These are phyloP conservation scores for Poeciliopsis paucimaculata DNA, from an alignment of 2,797 vertebrate genomes.

Conservation along the genomic window DNA sequence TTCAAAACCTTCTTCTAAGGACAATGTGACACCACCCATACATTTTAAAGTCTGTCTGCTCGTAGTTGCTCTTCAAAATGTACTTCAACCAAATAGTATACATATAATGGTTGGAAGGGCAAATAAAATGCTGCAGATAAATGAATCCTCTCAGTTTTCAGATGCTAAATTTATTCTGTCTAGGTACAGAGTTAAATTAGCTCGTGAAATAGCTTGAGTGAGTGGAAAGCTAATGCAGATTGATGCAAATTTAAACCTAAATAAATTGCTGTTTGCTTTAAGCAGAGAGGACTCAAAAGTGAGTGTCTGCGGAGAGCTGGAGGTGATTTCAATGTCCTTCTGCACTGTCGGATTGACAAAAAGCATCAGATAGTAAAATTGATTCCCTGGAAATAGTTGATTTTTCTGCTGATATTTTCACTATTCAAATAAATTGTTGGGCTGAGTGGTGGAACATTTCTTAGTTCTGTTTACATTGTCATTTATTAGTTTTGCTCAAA, in stretches of 20 bases:
- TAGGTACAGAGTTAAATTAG: neutral
- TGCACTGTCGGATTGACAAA: too few species aligned
- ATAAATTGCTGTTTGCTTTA: too few species aligned
- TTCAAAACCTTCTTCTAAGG: neutral
- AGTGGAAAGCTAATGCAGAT: neutral
- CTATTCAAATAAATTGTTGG: neutral
- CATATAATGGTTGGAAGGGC: neutral
- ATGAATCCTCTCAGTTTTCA: neutral
- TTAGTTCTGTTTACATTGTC: neutral
- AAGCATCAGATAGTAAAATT: neutral
- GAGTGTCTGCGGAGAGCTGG: too few species aligned
- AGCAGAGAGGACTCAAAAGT: too few species aligned
- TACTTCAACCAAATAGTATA: neutral
- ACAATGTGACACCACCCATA: neutral
- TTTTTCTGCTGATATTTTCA: neutral
- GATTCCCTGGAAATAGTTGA: neutral
- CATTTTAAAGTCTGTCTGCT: neutral
- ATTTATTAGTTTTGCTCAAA: neutral
- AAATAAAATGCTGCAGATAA: neutral
- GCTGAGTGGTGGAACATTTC: neutral
- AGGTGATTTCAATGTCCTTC: too few species aligned
- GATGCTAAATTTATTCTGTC: neutral
- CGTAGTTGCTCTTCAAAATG: neutral
- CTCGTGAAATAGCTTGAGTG: neutral
- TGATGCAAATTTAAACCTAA: neutral